Conservation (phyloP, 2,888 invertebrate species). For the Chrysodeixis includens region DNA sequence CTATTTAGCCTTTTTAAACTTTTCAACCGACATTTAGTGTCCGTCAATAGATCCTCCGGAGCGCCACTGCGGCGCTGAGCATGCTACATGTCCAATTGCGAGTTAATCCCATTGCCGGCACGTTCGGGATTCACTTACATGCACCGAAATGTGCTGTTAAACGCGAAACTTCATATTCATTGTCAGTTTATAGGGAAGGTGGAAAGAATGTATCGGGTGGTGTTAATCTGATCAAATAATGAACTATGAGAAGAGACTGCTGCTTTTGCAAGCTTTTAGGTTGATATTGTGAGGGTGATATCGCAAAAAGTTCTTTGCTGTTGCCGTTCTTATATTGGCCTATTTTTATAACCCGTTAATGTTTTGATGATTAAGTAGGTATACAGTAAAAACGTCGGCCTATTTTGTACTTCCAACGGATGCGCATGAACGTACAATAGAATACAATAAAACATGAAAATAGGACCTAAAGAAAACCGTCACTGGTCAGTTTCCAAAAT, state of each 20-base stretch:
- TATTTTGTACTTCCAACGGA: neutral
- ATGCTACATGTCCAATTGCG: conserved; percentile 58
- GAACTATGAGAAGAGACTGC: neutral
- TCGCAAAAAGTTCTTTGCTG: no score
- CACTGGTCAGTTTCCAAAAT: conserved; percentile 57
- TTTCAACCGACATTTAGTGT: conserved; percentile 23
- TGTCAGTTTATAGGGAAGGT: conserved; percentile 15
- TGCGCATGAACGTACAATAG: conserved; percentile 17
- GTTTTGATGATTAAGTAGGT: conserved; percentile 1
- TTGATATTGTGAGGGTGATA: no score
- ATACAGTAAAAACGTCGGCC: neutral
- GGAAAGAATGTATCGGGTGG: neutral
- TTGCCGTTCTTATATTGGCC: no score
- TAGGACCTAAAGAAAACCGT: conserved; percentile 59
- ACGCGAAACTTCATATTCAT: conserved; percentile 46
- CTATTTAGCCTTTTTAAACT: neutral
- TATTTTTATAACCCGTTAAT: neutral
- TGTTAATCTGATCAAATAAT: neutral
- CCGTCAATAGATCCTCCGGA: conserved; percentile 49
- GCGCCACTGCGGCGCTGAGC: conserved; percentile 36
- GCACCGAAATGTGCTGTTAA: conserved; percentile 20
- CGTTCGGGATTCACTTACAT: conserved; percentile 52
- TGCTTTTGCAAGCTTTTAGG: no score
- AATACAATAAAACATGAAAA: conserved; percentile 44
- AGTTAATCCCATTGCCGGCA: conserved; percentile 49